Base-by-base conservation (phyloP, 2,888 invertebrate species). In the Amphipyra berbera region DNA sequence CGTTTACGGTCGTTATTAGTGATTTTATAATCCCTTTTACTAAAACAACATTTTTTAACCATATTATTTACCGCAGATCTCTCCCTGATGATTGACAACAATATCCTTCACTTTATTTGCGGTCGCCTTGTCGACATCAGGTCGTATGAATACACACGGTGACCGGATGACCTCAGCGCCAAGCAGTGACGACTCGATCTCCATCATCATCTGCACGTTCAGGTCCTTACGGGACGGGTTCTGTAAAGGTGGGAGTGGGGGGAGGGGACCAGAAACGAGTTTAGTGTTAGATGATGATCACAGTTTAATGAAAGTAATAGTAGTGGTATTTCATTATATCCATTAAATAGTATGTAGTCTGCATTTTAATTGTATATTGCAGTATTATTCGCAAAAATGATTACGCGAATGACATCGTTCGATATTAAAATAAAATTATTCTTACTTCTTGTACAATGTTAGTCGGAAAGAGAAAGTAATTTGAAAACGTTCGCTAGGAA, bases 201-300 rank as follows among this genome's bases (percentile, higher is more conserved):
- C 97, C 95, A 98, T 96, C 90, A 99, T 97, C 97, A 99, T 97
- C 88, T 99, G 99, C 63, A 98, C 97, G 84, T 98, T 97, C 71
- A 98, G 96, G 87, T 99, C 99, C 92, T 98, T 97, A 38, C 98
- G 96, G 2, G 98, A 97, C 1, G 98, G 98, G 81, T 98, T 98
- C 96, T 97, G 95, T 63, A 96, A 96, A 88, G 81, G 93, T 49
- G 68, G 82, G 82, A 73, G 63, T 21, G 55, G 73, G 74, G 30
- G 73, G 73, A 65, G 65, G 79, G 81, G 79, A 71, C 74, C 78
- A 78, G 76, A 82, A 67, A 82, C 65, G 68, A 57, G 63, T 60
- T 68, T 56, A 73, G 70, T 74, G 76, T 87, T 85, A 87, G 80
- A 76, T 58, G 13, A 56, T 56, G 41, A 33, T 48, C 13, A 58